Evolutionary conservation across 2,888 invertebrate species (phyloP).

Genomic region (Leptinotarsa peninsularis): DNA sequence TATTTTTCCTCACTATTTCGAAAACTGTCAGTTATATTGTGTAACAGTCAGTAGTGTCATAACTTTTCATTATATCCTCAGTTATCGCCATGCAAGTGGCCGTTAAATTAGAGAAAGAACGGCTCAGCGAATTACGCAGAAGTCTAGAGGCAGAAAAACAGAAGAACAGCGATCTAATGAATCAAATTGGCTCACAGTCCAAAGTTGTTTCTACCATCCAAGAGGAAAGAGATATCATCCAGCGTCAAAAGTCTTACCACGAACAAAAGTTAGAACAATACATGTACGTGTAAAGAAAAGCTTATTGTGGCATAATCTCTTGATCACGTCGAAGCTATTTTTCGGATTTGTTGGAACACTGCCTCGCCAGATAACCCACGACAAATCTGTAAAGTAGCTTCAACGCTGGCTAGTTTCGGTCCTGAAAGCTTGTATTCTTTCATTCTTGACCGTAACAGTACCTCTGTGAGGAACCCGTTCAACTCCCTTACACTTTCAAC

Average conservation of each 20-base stretch:
- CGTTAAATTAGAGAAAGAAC: conserved; percentile 49
- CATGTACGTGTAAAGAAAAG: conserved; percentile 27
- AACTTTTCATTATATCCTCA: conserved; percentile 8
- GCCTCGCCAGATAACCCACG: too few species aligned
- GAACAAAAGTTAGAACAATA: conserved; percentile 40
- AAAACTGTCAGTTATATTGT: not conserved
- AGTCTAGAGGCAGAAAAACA: conserved; percentile 46
- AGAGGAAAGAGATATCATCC: conserved; percentile 31
- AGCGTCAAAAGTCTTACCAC: conserved; percentile 33
- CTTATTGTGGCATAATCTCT: too few species aligned
- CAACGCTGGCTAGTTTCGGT: too few species aligned
- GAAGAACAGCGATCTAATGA: conserved; percentile 33
- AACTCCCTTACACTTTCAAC: too few species aligned
- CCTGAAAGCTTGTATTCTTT: too few species aligned
- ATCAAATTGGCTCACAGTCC: conserved; percentile 35
- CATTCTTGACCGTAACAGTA: too few species aligned
- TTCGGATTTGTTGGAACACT: too few species aligned
- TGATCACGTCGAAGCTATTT: too few species aligned
- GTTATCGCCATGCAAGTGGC: conserved; percentile 50
- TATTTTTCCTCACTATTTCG: too few species aligned
- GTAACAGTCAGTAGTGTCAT: too few species aligned
- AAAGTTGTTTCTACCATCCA: conserved; percentile 29
- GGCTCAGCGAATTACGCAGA: conserved; percentile 44
- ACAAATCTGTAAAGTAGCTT: too few species aligned
- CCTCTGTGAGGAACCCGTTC: too few species aligned